Evolutionary conservation across 2,888 invertebrate genomes (phyloP).

Genomic region (Sussaba pulchella): DNA sequence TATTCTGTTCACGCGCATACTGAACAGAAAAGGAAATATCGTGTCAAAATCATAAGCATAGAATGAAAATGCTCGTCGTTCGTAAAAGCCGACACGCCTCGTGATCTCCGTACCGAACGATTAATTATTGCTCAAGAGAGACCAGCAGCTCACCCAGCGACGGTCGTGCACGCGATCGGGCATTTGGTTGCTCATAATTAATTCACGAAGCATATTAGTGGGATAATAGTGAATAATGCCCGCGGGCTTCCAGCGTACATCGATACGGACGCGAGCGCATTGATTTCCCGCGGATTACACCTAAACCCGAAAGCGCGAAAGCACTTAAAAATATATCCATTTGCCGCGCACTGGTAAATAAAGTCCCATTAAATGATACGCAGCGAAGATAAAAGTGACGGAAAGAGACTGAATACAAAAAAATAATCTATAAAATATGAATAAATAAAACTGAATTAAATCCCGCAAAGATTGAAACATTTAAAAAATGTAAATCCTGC

Average conservation of each 20-base stretch:
- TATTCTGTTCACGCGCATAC: too few species aligned
- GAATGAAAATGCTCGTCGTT: background rate
- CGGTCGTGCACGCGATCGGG: conserved; percentile 22
- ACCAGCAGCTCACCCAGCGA: background rate
- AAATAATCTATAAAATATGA: background rate
- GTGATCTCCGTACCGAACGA: background rate
- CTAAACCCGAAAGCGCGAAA: background rate
- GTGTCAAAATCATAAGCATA: background rate
- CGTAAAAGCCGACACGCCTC: background rate
- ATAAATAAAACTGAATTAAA: background rate
- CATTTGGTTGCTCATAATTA: conserved; percentile 45
- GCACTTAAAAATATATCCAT: conserved; percentile 8
- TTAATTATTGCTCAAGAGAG: conserved; percentile 13
- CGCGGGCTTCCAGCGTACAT: conserved; percentile 16
- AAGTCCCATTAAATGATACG: conserved; percentile 10
- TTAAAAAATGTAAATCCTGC: background rate
- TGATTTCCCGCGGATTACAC: background rate
- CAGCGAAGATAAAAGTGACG: conserved; percentile 29
- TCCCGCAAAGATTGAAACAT: conserved; percentile 31
- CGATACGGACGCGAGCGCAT: background rate
- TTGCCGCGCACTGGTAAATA: background rate
- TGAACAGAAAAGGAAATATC: background rate
- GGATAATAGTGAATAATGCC: conserved; percentile 53
- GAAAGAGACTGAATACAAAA: background rate
- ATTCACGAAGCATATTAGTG: conserved; percentile 32